phyloP scores from a whole-genome alignment of 2,797 vertebrate genomes.

The Centroberyx gerrardi region DNA sequence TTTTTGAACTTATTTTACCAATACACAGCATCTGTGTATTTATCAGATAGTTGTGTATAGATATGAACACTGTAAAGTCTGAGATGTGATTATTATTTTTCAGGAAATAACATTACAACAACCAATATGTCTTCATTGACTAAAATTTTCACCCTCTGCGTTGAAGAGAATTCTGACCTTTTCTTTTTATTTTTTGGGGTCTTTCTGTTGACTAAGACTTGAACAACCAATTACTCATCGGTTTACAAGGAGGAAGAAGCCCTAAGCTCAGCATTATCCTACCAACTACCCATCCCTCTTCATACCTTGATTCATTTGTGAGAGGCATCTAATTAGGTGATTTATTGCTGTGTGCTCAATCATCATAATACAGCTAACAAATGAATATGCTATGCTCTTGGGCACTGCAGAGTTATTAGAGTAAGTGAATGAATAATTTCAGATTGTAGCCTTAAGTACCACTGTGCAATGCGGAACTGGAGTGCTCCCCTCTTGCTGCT shows the following conservation, averaged over 20 bases:
- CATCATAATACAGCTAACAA: neutral
- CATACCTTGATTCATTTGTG: slow-evolving; percentile 5
- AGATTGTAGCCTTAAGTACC: slow-evolving; percentile 39
- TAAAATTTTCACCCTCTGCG: no score
- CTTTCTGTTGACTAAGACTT: no score
- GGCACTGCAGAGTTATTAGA: slow-evolving; percentile 11
- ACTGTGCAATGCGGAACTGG: slow-evolving; percentile 19
- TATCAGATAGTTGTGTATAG: no score
- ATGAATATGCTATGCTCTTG: slow-evolving; percentile 3
- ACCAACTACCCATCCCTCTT: neutral
- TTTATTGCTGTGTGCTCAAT: slow-evolving; percentile 5
- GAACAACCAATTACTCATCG: neutral
- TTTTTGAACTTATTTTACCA: no score
- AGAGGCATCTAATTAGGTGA: slow-evolving; percentile 30
- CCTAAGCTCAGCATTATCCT: neutral
- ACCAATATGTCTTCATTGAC: neutral
- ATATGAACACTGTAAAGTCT: no score
- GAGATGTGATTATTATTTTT: no score
- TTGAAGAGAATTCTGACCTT: no score
- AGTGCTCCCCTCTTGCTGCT: slow-evolving; percentile 14
- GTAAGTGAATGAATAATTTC: slow-evolving; percentile 21
- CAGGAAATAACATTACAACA: neutral
- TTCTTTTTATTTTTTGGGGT: no score
- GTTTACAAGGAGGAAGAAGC: neutral
- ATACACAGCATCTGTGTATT: no score